Evolutionary conservation across 1,140 invertebrate genomes (phyloP), one percentile per base, ranked within the genome.

Genomic region (Mercenaria mercenaria): DNA sequence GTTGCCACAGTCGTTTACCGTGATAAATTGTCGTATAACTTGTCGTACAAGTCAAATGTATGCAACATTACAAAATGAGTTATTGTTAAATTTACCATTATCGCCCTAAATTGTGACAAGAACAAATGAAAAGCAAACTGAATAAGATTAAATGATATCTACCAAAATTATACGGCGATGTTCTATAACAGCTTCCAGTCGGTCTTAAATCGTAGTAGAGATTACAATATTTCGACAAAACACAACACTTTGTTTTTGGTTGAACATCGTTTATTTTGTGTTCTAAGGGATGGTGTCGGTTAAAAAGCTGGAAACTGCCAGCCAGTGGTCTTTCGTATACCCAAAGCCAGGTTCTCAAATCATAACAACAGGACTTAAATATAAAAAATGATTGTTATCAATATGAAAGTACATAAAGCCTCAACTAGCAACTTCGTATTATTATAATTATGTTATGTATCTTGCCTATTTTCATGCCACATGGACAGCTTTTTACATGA

Each of bases 161-260:
- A 81, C 79, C 79, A 59, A 59, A 61, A 23, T 50, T 39, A 41
- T 81, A 81, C 20, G 79, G 79, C 32, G 79, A 81, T 20, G 15
- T 20, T 23, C n/a, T 37, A 26, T 81, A 81, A 34, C 79, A 81
- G 6, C 50, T 61, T 34, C 79, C 79, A 37, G 32, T 61, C 13
- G 79, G 79, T 6, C 52, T 23, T 41, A 59, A 39, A 1, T 61
- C 26, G 32, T 59, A 81, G 32, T 61, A 81, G 13, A 81, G 56
- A 18, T 81, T 56, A 61, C 79, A 81, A 34, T 20, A 81, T 41
- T 26, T 41, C 1, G 43, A 43, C 32, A 20, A 20, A n/a, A 3
- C 26, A 50, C 72, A 76, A 11, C 72, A 76, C 10, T n/a, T 13
- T 41, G 4, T n/a, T 47, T 41, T 41, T 43, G 43, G 72, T 11